Percentiles rank a stretch among this genome's conserved stretches.
Conservation (phyloP, 2,888 invertebrate species). For the Agonum fuliginosum region DNA sequence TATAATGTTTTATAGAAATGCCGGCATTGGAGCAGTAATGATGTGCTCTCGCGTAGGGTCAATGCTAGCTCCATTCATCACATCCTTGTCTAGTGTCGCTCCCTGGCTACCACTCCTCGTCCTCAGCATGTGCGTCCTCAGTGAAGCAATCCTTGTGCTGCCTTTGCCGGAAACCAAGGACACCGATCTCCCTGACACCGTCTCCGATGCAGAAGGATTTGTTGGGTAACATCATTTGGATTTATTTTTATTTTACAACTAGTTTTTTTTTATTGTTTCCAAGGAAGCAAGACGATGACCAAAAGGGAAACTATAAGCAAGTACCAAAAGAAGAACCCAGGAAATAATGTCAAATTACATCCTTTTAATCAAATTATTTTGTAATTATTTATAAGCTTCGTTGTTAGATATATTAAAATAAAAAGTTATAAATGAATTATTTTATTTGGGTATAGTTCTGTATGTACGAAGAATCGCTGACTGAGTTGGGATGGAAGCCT, state of each 20-base stretch:
- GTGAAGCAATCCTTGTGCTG: conserved; percentile 68
- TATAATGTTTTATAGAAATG: conserved; percentile 79
- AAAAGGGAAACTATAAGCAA: conserved; percentile 3
- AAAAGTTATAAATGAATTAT: no score
- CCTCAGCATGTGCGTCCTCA: conserved; percentile 66
- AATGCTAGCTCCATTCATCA: conserved; percentile 75
- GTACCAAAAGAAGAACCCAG: conserved; percentile 1
- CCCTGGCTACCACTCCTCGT: conserved; percentile 68
- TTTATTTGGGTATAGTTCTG: no score
- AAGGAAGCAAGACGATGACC: conserved; percentile 4
- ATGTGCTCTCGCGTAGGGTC: conserved; percentile 87
- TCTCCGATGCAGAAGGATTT: conserved; percentile 73
- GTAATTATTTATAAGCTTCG: no score
- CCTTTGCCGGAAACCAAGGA: conserved; percentile 71
- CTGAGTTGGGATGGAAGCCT: no score
- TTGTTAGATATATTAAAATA: no score
- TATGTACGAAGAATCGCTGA: no score
- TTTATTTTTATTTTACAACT: not conserved
- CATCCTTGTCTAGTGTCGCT: conserved; percentile 66
- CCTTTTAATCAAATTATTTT: conserved; percentile 70
- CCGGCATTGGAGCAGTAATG: conserved; percentile 83
- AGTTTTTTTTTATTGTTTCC: not conserved
- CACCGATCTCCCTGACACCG: conserved; percentile 74
- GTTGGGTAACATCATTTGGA: conserved; percentile 17
- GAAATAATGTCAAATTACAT: not conserved